These are phyloP conservation scores for Gallinago nigripennis DNA, from an alignment of 2,797 vertebrate genomes.

Conservation along the genomic window DNA sequence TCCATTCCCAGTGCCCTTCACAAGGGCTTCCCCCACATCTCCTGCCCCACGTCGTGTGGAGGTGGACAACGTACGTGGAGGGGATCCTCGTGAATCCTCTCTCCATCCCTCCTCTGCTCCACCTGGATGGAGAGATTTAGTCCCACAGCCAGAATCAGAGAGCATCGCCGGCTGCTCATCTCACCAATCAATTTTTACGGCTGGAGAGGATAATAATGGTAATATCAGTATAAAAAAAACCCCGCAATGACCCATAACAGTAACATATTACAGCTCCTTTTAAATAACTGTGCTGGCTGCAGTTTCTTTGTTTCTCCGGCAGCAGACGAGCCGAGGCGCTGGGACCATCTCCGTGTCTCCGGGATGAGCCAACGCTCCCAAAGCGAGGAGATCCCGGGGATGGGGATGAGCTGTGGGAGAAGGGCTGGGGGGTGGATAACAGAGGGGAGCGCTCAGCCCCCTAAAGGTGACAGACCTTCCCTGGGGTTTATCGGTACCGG, in stretches of 20 bases:
- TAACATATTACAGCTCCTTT: constrained; percentile 72
- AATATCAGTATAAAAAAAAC: constrained; percentile 70
- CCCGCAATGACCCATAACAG: constrained; percentile 74
- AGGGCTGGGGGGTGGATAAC: background rate
- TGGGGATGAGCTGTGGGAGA: background rate
- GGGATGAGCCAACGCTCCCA: background rate
- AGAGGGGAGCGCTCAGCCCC: background rate
- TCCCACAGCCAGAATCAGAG: constrained; percentile 35
- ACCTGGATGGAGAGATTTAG: constrained; percentile 45
- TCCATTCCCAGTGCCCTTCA: rapidly evolving
- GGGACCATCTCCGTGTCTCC: background rate
- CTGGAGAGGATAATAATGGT: constrained; percentile 75
- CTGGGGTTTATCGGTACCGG: background rate
- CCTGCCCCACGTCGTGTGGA: rapidly evolving
- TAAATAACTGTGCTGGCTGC: constrained; percentile 65
- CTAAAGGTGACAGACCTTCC: background rate
- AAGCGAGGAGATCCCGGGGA: background rate
- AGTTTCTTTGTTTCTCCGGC: constrained; percentile 56
- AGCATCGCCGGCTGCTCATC: constrained; percentile 49
- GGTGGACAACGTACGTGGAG: background rate
- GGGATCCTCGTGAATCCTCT: background rate
- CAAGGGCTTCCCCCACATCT: rapidly evolving
- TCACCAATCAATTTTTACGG: constrained; percentile 77
- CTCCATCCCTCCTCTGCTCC: background rate
- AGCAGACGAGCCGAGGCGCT: constrained; percentile 29